Conservation (phyloP, 2,797 vertebrate genomes). For the Denticeps clupeoides region DNA sequence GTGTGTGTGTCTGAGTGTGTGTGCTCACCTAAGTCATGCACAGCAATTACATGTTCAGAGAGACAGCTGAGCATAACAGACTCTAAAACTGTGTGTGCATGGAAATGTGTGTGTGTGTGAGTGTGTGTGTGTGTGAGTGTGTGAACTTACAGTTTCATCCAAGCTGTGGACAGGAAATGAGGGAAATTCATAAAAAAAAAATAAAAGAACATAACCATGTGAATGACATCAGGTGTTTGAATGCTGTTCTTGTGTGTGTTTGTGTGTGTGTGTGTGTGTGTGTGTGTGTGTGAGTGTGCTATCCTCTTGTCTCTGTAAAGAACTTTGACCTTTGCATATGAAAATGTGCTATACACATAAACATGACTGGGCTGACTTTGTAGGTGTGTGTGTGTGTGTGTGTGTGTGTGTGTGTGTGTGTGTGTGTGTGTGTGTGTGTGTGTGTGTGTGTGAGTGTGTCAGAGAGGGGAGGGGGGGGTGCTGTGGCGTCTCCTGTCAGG, state of each 20-base stretch:
- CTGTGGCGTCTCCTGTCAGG: constrained; percentile 71
- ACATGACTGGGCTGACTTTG: not conserved
- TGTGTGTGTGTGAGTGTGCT: too few species aligned
- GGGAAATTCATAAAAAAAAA: too few species aligned
- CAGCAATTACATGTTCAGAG: too few species aligned
- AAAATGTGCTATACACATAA: not conserved
- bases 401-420: not conserved
- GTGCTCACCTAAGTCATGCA: too few species aligned
- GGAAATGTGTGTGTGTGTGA: not conserved
- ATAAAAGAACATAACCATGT: too few species aligned
- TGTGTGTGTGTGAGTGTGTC: constrained; percentile 48
- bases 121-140: not conserved
- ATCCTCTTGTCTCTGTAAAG: not conserved
- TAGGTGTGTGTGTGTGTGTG: too few species aligned
- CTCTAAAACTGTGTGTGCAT: constrained; percentile 1
- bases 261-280: not conserved
- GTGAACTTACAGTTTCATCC: too few species aligned
- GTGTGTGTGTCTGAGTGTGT: constrained; percentile 7
- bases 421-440: constrained; percentile 2
- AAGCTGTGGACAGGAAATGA: too few species aligned
- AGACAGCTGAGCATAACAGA: too few species aligned
- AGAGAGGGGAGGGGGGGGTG: constrained; percentile 30
- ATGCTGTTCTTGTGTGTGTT: not conserved
- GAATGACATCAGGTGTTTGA: not conserved
- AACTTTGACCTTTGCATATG: not conserved